Base-by-base conservation (phyloP, 2,888 invertebrate genomes). In the Dasypogon diadema region DNA sequence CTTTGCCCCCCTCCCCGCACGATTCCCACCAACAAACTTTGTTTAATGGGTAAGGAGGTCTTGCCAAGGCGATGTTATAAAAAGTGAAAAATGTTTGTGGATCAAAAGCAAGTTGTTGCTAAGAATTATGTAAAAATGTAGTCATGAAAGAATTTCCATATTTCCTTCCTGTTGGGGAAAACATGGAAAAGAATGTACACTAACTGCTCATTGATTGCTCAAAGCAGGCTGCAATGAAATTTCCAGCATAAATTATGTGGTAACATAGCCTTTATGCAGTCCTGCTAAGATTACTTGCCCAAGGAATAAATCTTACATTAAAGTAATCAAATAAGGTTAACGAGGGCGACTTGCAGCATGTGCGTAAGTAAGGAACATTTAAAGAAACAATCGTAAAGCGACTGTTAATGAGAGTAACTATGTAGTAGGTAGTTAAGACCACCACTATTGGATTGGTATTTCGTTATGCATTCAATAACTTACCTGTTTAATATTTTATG, bases 171-270 rank as follows among this genome's bases (percentile, higher is more conserved):
- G 34, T 30, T 30, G 1, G 1, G 34, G 10, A 30, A 30, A 30
- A 30, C 10, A 30, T 5, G 42, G 42, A 12, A 6, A 42, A 42
- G 6, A 42, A 42, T 42, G 42, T 12, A 42, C n/a, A 12, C 21
- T 54, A 18, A 54, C 16, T 54, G 54, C 18, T 54, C 22, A 54
- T 22, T 54, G 54, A 54, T 54, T 54, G 54, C 22, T 21, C 22
- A 54, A 54, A 54, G 54, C 8, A 54, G 54, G 18, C 21, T 22
- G 18, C 14, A 14, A 48, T 48, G n/a, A 48, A 12, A 22, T 54
- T 54, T 54, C 21, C 21, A 18, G n/a, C 14, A 6, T 54, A 42
- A 42, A 18, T 54, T 54, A 54, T 8, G 8, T 54, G 30, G 30
- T 5, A 30, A 30, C 3, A 30, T 8, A 30, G 8, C 30, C 3